phyloP scores from a whole-genome alignment of 1,140 invertebrate genomes.

The Anthonomus grandis region DNA sequence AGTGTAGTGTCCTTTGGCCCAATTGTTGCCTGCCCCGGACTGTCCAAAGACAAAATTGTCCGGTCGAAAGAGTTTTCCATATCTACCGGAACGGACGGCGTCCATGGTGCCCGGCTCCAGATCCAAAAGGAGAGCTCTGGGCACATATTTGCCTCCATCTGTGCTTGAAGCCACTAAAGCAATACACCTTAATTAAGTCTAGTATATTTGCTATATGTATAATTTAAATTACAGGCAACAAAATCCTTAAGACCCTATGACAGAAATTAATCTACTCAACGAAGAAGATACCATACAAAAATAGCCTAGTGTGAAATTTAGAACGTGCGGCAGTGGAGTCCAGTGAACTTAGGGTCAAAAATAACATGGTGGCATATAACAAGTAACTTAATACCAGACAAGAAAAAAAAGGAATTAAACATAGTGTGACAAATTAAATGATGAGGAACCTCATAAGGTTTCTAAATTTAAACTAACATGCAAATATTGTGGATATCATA shows the following conservation, averaged over 20 bases:
- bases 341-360: neutral
- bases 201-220: neutral
- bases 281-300: neutral
- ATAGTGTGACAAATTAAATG: neutral
- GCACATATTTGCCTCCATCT: conserved; percentile 77
- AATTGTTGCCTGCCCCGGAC: conserved; percentile 78
- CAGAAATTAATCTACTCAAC: neutral
- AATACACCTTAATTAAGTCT: neutral
- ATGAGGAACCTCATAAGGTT: neutral
- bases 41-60: conserved; percentile 88
- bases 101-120: conserved; percentile 95
- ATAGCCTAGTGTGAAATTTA: too few relatives aligned
- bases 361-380: too few relatives aligned
- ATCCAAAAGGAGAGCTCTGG: conserved; percentile 86
- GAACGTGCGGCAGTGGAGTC: too few relatives aligned
- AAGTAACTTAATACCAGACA: too few relatives aligned
- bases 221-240: neutral
- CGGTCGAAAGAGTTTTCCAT: conserved; percentile 77
- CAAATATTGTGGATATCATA: neutral
- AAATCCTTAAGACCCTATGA: too few relatives aligned
- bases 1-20: conserved; percentile 91
- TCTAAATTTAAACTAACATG: neutral
- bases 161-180: conserved; percentile 18
- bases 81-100: conserved; percentile 82
- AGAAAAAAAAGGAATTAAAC: too few relatives aligned